phyloP scores from a whole-genome alignment of 2,113 vertebrate genomes.

The Charadrius vociferus region DNA sequence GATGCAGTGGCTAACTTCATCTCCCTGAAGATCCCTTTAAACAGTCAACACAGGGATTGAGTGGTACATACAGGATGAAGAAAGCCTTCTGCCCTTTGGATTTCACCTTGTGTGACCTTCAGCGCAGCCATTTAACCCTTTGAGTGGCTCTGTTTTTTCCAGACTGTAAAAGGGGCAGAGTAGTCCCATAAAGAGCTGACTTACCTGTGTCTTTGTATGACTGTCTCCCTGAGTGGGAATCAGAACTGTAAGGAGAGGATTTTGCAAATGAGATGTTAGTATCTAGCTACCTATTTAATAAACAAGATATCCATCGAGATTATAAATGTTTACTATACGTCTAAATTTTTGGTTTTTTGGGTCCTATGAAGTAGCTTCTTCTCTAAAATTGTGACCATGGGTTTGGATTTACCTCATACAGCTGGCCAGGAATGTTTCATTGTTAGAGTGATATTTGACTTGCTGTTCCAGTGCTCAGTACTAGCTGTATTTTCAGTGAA shows the following conservation, averaged over 20 bases:
- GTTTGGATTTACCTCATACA: background rate
- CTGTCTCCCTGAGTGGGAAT: background rate
- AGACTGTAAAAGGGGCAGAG: background rate
- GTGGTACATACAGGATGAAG: background rate
- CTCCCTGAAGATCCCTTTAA: background rate
- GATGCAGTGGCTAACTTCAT: background rate
- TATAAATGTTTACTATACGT: background rate
- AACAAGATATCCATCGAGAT: background rate
- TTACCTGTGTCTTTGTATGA: background rate
- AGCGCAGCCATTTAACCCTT: background rate
- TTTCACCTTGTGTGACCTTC: background rate
- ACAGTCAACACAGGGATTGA: background rate
- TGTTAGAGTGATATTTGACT: background rate
- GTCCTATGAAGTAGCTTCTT: background rate
- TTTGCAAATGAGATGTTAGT: background rate
- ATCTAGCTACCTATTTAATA: background rate
- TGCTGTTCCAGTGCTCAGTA: background rate
- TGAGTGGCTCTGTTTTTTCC: background rate
- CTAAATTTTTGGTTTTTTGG: background rate
- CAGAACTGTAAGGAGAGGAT: background rate
- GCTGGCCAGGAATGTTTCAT: fast-evolving
- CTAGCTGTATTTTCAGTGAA: background rate
- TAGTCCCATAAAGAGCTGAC: background rate
- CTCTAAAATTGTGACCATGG: background rate
- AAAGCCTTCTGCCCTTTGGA: background rate